Percentiles rank a stretch among this genome's conserved stretches.
These are phyloP conservation scores for Limnodromus scolopaceus DNA, from an alignment of 2,797 vertebrate genomes.

Conservation along the genomic window DNA sequence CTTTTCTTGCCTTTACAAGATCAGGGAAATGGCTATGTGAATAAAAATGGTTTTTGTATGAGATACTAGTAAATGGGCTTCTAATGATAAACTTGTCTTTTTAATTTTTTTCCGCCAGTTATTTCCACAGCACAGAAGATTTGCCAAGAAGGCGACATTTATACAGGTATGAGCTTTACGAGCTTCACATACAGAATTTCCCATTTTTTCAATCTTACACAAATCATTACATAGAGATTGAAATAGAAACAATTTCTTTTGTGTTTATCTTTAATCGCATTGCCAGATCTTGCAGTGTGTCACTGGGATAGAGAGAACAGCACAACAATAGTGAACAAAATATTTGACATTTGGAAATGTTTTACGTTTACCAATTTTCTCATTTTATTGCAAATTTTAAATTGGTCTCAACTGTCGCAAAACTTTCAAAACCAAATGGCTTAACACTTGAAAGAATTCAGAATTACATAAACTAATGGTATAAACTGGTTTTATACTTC, in stretches of 20 bases:
- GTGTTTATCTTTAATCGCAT: neutral
- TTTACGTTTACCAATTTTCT: neutral
- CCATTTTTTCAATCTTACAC: neutral
- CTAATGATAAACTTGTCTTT: neutral
- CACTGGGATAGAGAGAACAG: neutral
- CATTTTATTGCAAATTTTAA: neutral
- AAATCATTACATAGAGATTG: neutral
- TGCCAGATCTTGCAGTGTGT: neutral
- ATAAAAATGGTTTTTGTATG: neutral
- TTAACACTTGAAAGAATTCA: neutral
- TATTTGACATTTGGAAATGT: neutral
- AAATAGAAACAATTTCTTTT: neutral
- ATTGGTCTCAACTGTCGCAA: neutral
- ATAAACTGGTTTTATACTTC: neutral
- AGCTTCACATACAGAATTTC: neutral
- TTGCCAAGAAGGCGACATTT: constrained; percentile 90
- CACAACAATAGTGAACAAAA: neutral
- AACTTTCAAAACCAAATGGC: neutral
- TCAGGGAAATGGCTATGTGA: neutral
- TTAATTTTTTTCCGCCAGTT: constrained; percentile 76
- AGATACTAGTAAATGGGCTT: neutral
- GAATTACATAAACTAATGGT: neutral
- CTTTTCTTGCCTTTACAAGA: neutral
- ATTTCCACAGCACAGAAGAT: constrained; percentile 97
- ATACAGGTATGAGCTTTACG: constrained; percentile 85